Evolutionary conservation across 2,797 vertebrate genomes (phyloP), one percentile per base, ranked within the genome.

Genomic region (Gambusia yucatana): DNA sequence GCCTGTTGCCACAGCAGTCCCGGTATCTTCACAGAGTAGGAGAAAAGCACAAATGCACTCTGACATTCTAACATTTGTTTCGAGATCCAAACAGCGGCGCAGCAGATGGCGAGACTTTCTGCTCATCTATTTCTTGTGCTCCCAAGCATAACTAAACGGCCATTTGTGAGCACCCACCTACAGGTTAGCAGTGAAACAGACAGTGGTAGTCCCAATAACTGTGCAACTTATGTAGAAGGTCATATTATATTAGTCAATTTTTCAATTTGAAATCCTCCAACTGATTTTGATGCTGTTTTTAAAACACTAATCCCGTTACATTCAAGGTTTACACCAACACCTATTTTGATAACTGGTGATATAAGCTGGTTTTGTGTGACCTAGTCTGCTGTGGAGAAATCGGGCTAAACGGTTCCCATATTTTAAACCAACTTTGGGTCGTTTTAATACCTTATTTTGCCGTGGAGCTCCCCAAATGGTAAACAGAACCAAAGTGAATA

Each of bases 41-140:
- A 71, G 77, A 75, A 80, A 77, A 77, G 59, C 77, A 72, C 79
- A 92, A 91, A 91, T 86, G 78, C 71, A 71, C 76, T 80, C 75
- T 86, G 89, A 92, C 88, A 88, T 88, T 84, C 82, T 73, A 84
- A 85, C 85, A 88, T 86, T 90, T 88, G 83, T 88, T 87, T 84
- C 75, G 65, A 82, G 83, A 82, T 82, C 87, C 76, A 86, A 80
- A 82, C 84, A 89, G 82, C 84, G 72, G 81, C 1, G 78, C 77
- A 79, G 85, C 87, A 92, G 90, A 92, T 92, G 89, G 89, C 2
- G 79, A 86, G 80, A 82, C 72, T 76, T 84, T 79, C 78, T 50
- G 75, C 74, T 91, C 87, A 83, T 89, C 80, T 70, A 84, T 78
- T 88, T 76, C 73, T 76, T 84, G 82, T 50, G 82, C 78, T 86